phyloP scores from a whole-genome alignment of 2,888 invertebrate genomes.

The Phaedon cochleariae region DNA sequence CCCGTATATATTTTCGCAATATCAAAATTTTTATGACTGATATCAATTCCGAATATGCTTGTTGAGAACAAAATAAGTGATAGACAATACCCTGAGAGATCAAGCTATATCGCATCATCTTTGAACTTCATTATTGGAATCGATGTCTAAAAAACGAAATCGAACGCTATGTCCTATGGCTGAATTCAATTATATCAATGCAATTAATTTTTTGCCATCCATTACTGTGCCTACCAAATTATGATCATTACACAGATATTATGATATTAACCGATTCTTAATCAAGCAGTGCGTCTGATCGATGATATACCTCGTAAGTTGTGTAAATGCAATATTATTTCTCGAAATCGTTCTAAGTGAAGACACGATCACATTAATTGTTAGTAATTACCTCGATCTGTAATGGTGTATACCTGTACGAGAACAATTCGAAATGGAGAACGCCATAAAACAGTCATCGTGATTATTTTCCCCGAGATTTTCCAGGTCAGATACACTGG shows the following conservation, averaged over 20 bases:
- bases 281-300: not conserved
- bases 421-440: not conserved
- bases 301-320: not conserved
- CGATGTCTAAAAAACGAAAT: not conserved
- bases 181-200: not conserved
- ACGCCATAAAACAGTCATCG: not conserved
- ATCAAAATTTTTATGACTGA: too few species aligned
- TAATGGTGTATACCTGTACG: not conserved
- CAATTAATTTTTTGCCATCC: not conserved
- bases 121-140: not conserved
- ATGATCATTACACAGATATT: not conserved
- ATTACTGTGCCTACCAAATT: not conserved
- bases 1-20: too few species aligned
- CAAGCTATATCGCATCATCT: not conserved
- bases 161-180: not conserved
- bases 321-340: not conserved
- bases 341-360: not conserved
- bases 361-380: not conserved
- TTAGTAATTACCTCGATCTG: not conserved
- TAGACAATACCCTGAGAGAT: too few species aligned
- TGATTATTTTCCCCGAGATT: too few species aligned
- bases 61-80: too few species aligned
- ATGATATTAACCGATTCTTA: not conserved
- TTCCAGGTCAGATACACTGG: too few species aligned
- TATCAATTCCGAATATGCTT: too few species aligned